phyloP scores from a whole-genome alignment of 2,113 vertebrate species.

The Grantiella picta region DNA sequence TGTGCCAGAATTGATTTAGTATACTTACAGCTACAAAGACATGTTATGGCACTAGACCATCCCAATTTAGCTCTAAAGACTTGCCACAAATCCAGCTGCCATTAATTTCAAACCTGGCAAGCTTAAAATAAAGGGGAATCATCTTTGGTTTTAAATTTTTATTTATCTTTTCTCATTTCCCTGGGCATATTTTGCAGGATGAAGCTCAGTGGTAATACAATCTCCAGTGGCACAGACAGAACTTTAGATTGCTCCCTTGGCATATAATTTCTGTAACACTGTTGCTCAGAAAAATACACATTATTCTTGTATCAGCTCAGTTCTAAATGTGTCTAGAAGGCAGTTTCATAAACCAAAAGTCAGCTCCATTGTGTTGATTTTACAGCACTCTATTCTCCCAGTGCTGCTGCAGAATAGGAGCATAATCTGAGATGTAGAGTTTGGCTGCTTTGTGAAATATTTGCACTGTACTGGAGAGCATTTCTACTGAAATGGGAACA shows the following conservation, averaged over 20 bases:
- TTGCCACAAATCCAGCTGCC: not conserved
- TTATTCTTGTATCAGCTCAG: not conserved
- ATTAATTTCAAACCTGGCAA: not conserved
- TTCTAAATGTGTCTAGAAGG: not conserved
- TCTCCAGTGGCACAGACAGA: not conserved
- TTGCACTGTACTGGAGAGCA: not conserved
- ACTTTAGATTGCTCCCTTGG: not conserved
- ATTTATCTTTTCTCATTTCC: not conserved
- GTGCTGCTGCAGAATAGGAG: not conserved
- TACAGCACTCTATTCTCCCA: not conserved
- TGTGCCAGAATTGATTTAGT: not conserved
- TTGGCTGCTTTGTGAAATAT: slow-evolving; percentile 11
- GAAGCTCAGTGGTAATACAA: not conserved
- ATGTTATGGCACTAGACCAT: not conserved
- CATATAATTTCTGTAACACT: not conserved
- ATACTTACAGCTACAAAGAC: not conserved
- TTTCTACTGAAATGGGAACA: not conserved
- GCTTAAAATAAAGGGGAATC: not conserved
- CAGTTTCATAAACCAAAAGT: not conserved
- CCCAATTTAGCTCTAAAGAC: not conserved
- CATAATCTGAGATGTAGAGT: slow-evolving; percentile 3
- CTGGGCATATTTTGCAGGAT: not conserved
- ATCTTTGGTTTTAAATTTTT: not conserved
- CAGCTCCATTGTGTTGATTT: not conserved
- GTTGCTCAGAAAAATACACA: not conserved